Percentiles rank a stretch among this genome's conserved stretches.
phyloP scores from a whole-genome alignment of 2,797 vertebrate genomes.

The Pelobates cultripes region DNA sequence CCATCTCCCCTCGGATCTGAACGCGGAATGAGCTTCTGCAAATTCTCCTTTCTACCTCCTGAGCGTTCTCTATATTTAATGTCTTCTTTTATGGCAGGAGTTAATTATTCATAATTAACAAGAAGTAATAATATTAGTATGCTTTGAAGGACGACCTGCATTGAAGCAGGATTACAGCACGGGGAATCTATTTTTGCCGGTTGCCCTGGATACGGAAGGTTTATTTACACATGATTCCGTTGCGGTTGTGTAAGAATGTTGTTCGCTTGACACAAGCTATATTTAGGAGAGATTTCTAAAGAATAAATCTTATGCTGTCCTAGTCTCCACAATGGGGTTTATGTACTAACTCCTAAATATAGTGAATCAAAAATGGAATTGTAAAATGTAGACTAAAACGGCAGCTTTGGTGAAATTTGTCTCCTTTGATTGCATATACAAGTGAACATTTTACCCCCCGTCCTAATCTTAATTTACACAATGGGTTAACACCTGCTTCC shows the following conservation, averaged over 20 bases:
- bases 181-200: conserved; percentile 76
- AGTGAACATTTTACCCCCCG: no score
- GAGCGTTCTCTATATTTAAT: conserved; percentile 16
- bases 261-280: conserved; percentile 43
- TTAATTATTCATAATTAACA: conserved; percentile 78
- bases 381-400: no score
- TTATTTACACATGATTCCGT: conserved; percentile 70
- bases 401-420: no score
- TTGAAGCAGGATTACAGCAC: conserved; percentile 21
- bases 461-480: no score
- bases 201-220: conserved; percentile 71
- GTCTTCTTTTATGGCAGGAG: conserved; percentile 32
- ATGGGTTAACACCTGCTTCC: no score
- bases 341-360: no score
- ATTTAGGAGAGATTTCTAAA: not conserved
- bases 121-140: conserved; percentile 58
- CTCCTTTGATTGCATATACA: no score
- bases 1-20: conserved; percentile 66
- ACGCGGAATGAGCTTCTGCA: not conserved
- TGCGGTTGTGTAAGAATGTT: conserved; percentile 20
- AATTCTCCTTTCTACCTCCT: conserved; percentile 58
- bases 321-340: not conserved
- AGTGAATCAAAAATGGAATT: no score
- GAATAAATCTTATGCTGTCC: not conserved
- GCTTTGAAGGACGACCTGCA: conserved; percentile 66